Evolutionary conservation across 2,888 invertebrate species (phyloP).

Genomic region (Deilephila elpenor): DNA sequence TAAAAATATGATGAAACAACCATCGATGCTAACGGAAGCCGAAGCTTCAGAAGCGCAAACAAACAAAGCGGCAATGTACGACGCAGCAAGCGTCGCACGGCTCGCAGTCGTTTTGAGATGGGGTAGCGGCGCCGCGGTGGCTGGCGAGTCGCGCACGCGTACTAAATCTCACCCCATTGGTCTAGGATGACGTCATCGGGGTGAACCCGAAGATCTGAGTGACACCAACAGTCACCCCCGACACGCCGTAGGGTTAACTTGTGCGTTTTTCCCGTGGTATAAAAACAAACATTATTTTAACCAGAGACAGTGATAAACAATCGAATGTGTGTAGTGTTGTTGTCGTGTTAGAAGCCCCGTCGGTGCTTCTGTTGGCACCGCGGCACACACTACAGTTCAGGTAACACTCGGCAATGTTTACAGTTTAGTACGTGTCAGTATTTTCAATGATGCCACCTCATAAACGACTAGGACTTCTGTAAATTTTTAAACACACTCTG

Average conservation of each 20-base stretch:
- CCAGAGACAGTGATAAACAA: constrained; percentile 54
- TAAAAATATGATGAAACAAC: constrained; percentile 41
- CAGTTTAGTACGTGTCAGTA: constrained; percentile 61
- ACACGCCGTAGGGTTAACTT: constrained; percentile 67
- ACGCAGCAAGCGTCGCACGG: constrained; percentile 46
- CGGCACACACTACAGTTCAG: constrained; percentile 40
- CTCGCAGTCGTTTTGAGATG: constrained; percentile 51
- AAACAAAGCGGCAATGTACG: constrained; percentile 69
- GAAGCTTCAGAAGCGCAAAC: constrained; percentile 46
- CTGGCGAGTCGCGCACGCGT: constrained; percentile 78
- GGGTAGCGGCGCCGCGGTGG: constrained; percentile 76
- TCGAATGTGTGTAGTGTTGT: constrained; percentile 55
- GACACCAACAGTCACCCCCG: constrained; percentile 82
- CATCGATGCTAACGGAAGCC: constrained; percentile 54
- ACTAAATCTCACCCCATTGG: constrained; percentile 75
- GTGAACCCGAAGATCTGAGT: constrained; percentile 78
- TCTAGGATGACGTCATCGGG: constrained; percentile 83
- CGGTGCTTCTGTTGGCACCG: constrained; percentile 32
- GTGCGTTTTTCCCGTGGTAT: constrained; percentile 56
- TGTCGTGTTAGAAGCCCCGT: constrained; percentile 41
- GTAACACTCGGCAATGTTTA: constrained; percentile 68
- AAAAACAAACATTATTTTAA: constrained; percentile 71
- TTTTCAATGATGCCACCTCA: constrained; percentile 64
- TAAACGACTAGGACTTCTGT: constrained; percentile 52
- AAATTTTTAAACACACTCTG: constrained; percentile 45